These are phyloP conservation scores for Caenorhabditis tropicalis DNA, from an alignment of 1,140 invertebrate genomes.

Conservation along the genomic window DNA sequence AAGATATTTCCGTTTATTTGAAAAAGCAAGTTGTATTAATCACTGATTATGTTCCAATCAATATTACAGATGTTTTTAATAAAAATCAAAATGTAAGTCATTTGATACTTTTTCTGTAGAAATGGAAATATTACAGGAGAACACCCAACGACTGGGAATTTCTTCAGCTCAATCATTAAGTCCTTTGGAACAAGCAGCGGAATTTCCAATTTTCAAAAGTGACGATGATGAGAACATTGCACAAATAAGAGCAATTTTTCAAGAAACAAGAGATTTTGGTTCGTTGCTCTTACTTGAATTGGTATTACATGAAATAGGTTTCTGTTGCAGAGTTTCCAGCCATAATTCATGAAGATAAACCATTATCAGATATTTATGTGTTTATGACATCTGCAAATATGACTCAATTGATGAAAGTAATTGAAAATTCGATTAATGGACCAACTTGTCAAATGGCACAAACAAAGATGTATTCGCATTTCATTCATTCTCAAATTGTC, in stretches of 20 bases:
- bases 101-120: too few relatives aligned
- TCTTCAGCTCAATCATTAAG: not conserved
- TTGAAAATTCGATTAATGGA: not conserved
- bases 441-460: constrained; percentile 11
- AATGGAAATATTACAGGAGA: constrained; percentile 23
- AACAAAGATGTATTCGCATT: constrained; percentile 42
- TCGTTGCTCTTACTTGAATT: not conserved
- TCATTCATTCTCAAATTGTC: constrained; percentile 26
- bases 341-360: constrained; percentile 30
- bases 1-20: not conserved
- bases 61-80: constrained; percentile 36
- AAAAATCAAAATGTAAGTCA: constrained; percentile 4
- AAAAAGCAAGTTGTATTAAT: constrained; percentile 50
- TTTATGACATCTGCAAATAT: constrained; percentile 42
- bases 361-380: constrained; percentile 32
- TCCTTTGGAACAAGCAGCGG: not conserved
- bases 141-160: constrained; percentile 35
- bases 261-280: constrained; percentile 23
- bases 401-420: not conserved
- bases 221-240: not conserved
- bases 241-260: not conserved
- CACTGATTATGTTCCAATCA: constrained; percentile 40
- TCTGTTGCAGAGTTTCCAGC: not conserved
- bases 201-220: constrained; percentile 24
- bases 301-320: not conserved